A percentile compares a stretch with the other conserved stretches of the same genome.
phyloP scores from a whole-genome alignment of 2,113 vertebrate species.

The Nettapus auritus region DNA sequence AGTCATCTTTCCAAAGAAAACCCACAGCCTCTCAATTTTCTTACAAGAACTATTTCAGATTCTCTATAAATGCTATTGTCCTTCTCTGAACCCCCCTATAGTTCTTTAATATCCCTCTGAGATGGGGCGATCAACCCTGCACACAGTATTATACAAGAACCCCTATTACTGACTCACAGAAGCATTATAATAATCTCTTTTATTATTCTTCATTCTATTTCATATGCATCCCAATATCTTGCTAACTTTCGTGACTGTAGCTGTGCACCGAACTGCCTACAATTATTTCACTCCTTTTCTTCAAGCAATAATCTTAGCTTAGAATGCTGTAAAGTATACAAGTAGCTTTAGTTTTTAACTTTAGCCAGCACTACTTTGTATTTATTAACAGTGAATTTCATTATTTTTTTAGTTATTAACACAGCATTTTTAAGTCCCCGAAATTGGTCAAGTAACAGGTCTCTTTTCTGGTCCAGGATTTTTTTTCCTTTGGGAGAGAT shows the following conservation, averaged over 20 bases:
- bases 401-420: neutral
- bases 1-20: neutral
- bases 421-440: neutral
- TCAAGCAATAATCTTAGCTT: neutral
- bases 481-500: neutral
- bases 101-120: neutral
- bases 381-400: constrained; percentile 4
- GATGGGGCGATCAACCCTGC: neutral
- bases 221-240: neutral
- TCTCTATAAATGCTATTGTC: neutral
- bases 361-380: neutral
- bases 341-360: neutral
- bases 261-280: neutral
- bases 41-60: neutral
- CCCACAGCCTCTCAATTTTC: neutral
- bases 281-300: constrained; percentile 2
- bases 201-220: neutral
- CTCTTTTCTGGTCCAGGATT: neutral
- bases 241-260: neutral
- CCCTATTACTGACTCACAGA: neutral
- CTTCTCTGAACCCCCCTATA: neutral
- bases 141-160: neutral
- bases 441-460: neutral
- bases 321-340: neutral
- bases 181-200: neutral